These are phyloP conservation scores for Pseudorectes ferrugineus DNA, from an alignment of 2,113 vertebrate species.

Conservation along the genomic window DNA sequence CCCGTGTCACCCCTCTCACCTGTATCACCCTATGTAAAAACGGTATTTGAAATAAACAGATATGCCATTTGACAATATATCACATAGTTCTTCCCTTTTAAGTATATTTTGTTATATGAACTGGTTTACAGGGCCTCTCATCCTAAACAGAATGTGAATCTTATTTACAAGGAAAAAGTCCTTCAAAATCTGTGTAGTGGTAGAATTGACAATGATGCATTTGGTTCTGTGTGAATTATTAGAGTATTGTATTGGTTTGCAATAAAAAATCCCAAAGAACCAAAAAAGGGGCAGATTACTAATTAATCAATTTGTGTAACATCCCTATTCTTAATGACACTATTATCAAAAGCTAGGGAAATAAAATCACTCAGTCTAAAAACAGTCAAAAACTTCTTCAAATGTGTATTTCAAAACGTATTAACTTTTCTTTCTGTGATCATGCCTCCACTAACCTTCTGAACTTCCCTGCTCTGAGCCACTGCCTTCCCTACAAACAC, in stretches of 20 bases:
- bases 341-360: neutral
- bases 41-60: neutral
- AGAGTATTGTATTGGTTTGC: neutral
- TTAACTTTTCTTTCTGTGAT: neutral
- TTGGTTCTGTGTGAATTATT: neutral
- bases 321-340: neutral
- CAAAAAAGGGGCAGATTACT: neutral
- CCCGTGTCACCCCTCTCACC: constrained; percentile 90
- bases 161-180: neutral
- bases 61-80: neutral
- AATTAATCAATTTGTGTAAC: neutral
- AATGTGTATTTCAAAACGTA: neutral
- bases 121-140: neutral
- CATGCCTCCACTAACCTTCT: neutral
- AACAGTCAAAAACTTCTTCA: neutral
- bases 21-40: constrained; percentile 81
- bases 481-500: neutral
- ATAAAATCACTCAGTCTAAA: neutral
- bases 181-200: neutral
- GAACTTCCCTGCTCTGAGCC: neutral
- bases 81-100: neutral
- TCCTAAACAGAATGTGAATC: neutral
- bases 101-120: neutral
- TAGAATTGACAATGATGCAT: neutral
- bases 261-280: neutral